phyloP scores from a whole-genome alignment of 2,113 vertebrate species.

The Poeciliopsis prolifica region DNA sequence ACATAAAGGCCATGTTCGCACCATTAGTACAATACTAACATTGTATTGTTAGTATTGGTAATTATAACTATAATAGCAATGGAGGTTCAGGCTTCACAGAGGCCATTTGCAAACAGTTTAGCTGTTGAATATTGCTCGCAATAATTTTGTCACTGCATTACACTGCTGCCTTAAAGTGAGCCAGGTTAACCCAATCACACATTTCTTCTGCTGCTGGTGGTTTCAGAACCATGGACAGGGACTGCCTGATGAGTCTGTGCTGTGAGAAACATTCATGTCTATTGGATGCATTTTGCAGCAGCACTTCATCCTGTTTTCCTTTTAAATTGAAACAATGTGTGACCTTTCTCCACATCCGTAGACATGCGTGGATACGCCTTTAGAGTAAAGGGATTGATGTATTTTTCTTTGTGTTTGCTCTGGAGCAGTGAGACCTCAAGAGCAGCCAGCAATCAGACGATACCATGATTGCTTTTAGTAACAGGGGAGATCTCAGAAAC shows the following conservation, averaged over 20 bases:
- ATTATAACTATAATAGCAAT: not conserved
- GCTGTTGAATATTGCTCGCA: not conserved
- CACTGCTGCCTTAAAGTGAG: no score
- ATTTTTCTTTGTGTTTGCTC: slow-evolving; percentile 28
- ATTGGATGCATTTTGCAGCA: not conserved
- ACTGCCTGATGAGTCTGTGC: not conserved
- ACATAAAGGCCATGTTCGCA: not conserved
- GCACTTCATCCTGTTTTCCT: not conserved
- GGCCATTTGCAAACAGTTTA: not conserved
- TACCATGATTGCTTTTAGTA: slow-evolving; percentile 31
- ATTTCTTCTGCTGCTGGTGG: not conserved
- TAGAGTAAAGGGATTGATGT: not conserved
- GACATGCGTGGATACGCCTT: not conserved
- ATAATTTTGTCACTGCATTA: no score
- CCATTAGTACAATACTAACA: not conserved
- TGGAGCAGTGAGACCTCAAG: slow-evolving; percentile 35
- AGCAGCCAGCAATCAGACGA: slow-evolving; percentile 9
- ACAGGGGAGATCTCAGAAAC: slow-evolving; percentile 12
- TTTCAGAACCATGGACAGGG: slow-evolving; percentile 49
- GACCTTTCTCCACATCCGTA: slow-evolving; percentile 1
- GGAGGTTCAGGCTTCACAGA: not conserved
- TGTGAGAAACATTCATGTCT: not conserved
- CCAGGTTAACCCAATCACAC: no score
- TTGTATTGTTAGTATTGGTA: not conserved
- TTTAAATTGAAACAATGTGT: not conserved